Percentiles rank a stretch among this genome's conserved stretches.
Evolutionary conservation across 2,888 invertebrate genomes (phyloP).

Genomic region (Drosophila meridiana): DNA sequence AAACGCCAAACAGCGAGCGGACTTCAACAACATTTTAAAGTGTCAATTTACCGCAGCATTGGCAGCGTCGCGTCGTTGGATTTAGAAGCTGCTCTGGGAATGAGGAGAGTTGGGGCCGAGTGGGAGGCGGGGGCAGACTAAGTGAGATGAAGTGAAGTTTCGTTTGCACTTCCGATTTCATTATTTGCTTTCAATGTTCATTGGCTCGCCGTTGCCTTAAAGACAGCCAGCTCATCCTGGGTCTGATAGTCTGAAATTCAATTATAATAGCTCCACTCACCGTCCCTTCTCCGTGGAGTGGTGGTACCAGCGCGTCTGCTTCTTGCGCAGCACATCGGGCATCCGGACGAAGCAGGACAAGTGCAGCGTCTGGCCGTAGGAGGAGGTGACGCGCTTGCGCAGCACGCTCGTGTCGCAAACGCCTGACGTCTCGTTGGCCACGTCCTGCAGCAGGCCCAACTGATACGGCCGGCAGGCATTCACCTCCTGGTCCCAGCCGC

Average conservation of each 20-base stretch:
- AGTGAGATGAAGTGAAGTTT: slow-evolving; percentile 66
- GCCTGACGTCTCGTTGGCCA: slow-evolving; percentile 94
- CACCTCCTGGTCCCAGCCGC: slow-evolving; percentile 97
- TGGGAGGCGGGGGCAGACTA: slow-evolving; percentile 27
- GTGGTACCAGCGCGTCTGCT: slow-evolving; percentile 94
- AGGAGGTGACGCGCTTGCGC: slow-evolving; percentile 94
- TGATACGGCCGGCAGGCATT: slow-evolving; percentile 94
- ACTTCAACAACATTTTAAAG: slow-evolving; percentile 80
- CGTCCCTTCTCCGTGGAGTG: slow-evolving; percentile 95
- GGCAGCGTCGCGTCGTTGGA: slow-evolving; percentile 39
- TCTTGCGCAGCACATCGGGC: slow-evolving; percentile 93
- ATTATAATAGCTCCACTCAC: slow-evolving; percentile 71
- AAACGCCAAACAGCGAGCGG: slow-evolving; percentile 81
- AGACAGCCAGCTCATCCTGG: not conserved
- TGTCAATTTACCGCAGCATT: slow-evolving; percentile 83
- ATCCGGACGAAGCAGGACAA: slow-evolving; percentile 95
- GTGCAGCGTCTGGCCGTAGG: slow-evolving; percentile 97
- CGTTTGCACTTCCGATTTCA: slow-evolving; percentile 72
- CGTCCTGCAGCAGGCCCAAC: slow-evolving; percentile 94
- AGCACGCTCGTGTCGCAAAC: slow-evolving; percentile 95
- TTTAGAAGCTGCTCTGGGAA: not conserved
- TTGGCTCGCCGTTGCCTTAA: slow-evolving; percentile 45
- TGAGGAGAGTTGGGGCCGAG: not conserved
- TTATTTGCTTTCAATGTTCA: slow-evolving; percentile 75
- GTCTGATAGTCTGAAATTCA: slow-evolving; percentile 31